Base-by-base conservation (phyloP, 2,113 vertebrate species). In the Phylloscopus trochilus region DNA sequence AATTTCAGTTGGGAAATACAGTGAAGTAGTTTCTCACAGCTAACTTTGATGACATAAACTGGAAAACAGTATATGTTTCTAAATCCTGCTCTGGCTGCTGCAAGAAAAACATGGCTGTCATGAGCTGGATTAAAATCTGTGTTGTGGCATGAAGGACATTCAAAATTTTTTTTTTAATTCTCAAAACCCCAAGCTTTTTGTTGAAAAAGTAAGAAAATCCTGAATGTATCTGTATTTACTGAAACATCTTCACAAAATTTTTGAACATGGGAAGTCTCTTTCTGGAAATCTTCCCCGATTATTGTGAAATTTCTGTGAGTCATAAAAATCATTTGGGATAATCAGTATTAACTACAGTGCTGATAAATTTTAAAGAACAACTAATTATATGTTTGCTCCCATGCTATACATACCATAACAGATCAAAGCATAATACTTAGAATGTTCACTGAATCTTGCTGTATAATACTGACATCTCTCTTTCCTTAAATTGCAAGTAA, bases 401-500 rank as follows among this genome's bases (percentile, higher is more conserved):
- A 63, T 60, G 51, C 43, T 11, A 93, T 94, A 98, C 98, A 39
- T 98, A 98, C 98, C 98, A 3, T 98, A 98, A 95, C 98, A 98
- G 87, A 98, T 55, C 53, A 98, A 96, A 44, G 98, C 96, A 63
- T 98, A 98, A 93, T 98, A 98, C 83, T 97, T 98, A 63, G 98
- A 98, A 64, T n/a, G 96, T 92, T 97, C 93, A 68, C 98, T 98
- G 95, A 98, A 98, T 92, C 96, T 98, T 92, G 98, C 98, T 95
- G 96, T 97, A 75, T 98, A 98, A 97, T 98, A 98, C 66, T 98
- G 98, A 94, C 98, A 98, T 94, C 98, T 98, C 94, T 98, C 97
- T 97, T 97, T 98, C 85, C 98, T 98, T 95, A 98, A 96, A 97
- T 98, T 97, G 93, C 98, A 98, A 95, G 98, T 98, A 94, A 98